Percentiles rank a stretch among this genome's conserved stretches.
Evolutionary conservation across 2,888 invertebrate species (phyloP).

Genomic region (Protophormia terraenovae): DNA sequence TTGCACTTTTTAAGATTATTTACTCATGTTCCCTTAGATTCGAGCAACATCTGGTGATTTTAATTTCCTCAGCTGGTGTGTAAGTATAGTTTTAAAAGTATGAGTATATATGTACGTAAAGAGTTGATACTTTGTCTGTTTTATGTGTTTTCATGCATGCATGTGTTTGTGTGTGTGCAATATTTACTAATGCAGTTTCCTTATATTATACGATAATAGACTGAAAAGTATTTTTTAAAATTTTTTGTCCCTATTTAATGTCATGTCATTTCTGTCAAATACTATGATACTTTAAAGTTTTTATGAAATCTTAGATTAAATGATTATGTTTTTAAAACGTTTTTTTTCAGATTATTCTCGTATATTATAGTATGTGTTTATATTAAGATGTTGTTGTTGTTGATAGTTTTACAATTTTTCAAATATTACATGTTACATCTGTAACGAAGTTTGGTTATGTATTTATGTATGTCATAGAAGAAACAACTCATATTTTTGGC

Average conservation of each 20-base stretch:
- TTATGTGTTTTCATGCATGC: slow-evolving; percentile 26
- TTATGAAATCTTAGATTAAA: too few relatives aligned
- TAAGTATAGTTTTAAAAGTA: background rate
- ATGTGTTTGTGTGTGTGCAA: background rate
- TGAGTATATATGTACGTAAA: background rate
- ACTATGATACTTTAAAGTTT: too few relatives aligned
- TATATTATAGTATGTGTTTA: background rate
- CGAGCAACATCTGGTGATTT: slow-evolving; percentile 25
- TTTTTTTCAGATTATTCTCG: background rate
- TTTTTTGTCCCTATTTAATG: too few relatives aligned
- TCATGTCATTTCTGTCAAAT: too few relatives aligned
- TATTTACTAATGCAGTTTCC: background rate
- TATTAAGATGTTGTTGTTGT: background rate
- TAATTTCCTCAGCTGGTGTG: slow-evolving; percentile 4
- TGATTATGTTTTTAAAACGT: too few relatives aligned
- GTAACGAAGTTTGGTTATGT: background rate
- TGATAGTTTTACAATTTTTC: background rate
- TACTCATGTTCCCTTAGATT: background rate
- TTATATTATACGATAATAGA: background rate
- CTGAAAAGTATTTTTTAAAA: background rate
- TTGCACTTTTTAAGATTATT: background rate
- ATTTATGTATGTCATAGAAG: background rate
- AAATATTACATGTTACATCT: background rate
- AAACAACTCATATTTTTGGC: background rate
- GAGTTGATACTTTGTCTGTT: slow-evolving; percentile 40